Evolutionary conservation across 1,140 invertebrate species (phyloP).

Genomic region (Xylocopa sonorina): DNA sequence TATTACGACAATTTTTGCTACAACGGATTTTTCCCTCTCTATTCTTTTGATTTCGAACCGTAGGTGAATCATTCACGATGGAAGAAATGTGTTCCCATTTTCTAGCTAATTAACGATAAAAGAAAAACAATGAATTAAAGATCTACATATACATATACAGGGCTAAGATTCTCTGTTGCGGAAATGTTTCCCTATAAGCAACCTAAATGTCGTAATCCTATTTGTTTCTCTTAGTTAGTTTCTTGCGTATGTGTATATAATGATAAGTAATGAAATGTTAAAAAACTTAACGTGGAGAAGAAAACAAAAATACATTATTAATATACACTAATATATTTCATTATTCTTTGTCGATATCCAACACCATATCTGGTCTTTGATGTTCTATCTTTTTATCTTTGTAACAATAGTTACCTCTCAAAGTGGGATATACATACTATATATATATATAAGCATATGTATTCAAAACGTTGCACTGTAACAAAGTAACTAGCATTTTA

Average conservation of each 20-base stretch:
- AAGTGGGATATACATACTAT: background rate
- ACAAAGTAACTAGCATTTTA: slow-evolving; percentile 9
- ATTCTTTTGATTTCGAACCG: background rate
- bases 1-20: slow-evolving; percentile 2
- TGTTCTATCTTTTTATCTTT: background rate
- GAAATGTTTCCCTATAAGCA: slow-evolving; percentile 17
- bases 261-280: slow-evolving; percentile 75
- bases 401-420: background rate
- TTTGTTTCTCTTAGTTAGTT: slow-evolving; percentile 54
- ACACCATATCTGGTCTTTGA: background rate
- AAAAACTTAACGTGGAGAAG: slow-evolving; percentile 70
- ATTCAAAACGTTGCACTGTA: background rate
- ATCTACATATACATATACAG: too few species aligned
- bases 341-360: slow-evolving; percentile 13
- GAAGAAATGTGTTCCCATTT: slow-evolving; percentile 32
- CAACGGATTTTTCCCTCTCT: background rate
- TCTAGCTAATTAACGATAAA: background rate
- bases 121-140: background rate
- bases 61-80: slow-evolving; percentile 13
- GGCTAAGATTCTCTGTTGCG: slow-evolving; percentile 27
- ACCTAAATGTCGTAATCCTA: slow-evolving; percentile 39
- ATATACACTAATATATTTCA: slow-evolving; percentile 68
- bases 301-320: slow-evolving; percentile 77
- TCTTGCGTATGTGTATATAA: slow-evolving; percentile 80
- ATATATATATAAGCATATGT: too few species aligned